These are phyloP conservation scores for Drosophila nannoptera DNA, from an alignment of 1,140 invertebrate species.

Conservation along the genomic window DNA sequence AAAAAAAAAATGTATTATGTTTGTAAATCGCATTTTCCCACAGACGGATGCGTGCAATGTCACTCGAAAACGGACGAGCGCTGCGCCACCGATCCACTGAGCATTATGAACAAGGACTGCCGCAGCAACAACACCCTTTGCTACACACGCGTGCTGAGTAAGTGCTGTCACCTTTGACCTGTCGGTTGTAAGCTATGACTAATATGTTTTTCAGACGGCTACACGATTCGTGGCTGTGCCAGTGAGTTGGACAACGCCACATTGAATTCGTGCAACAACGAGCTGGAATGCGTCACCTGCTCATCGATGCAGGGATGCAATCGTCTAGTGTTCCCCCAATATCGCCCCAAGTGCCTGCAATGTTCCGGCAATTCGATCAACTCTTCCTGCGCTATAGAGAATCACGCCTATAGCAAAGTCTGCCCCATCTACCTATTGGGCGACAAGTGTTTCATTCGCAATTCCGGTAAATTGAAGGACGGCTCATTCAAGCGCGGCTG, in stretches of 20 bases:
- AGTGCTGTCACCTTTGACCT: slow-evolving; percentile 21
- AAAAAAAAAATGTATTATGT: neutral
- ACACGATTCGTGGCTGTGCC: slow-evolving; percentile 69
- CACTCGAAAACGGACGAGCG: slow-evolving; percentile 55
- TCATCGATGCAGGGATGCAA: slow-evolving; percentile 67
- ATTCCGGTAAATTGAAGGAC: slow-evolving; percentile 46
- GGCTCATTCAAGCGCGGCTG: slow-evolving; percentile 73
- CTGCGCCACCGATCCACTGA: slow-evolving; percentile 66
- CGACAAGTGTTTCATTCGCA: slow-evolving; percentile 72
- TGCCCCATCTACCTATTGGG: slow-evolving; percentile 68
- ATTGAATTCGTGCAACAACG: slow-evolving; percentile 55
- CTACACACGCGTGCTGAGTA: slow-evolving; percentile 54
- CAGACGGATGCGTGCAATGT: slow-evolving; percentile 74
- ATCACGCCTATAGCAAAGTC: slow-evolving; percentile 41
- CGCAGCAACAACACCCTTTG: slow-evolving; percentile 43
- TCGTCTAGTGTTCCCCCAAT: slow-evolving; percentile 61
- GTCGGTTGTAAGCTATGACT: no score
- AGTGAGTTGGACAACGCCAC: slow-evolving; percentile 62
- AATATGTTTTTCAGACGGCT: slow-evolving; percentile 46
- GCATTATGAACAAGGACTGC: slow-evolving; percentile 63
- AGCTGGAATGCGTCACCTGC: slow-evolving; percentile 65
- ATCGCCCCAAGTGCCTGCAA: slow-evolving; percentile 64
- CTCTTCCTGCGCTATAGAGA: slow-evolving; percentile 56
- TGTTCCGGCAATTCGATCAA: slow-evolving; percentile 58
- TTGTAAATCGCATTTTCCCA: neutral